Evolutionary conservation across 2,113 vertebrate genomes (phyloP).

Genomic region (Circaetus cinerascens): DNA sequence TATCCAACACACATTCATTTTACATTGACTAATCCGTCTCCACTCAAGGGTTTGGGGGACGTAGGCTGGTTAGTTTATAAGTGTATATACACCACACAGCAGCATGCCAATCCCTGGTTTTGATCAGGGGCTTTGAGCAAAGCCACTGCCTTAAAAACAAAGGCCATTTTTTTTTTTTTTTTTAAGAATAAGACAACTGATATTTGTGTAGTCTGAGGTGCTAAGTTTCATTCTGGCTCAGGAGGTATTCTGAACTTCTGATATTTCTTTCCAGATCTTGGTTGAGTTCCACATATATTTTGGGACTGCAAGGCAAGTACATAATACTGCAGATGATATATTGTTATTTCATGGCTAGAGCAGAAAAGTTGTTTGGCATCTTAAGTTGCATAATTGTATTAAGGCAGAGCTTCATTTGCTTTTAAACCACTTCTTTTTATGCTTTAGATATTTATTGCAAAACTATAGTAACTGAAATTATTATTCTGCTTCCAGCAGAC

Average conservation of each 20-base stretch:
- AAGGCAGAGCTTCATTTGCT: not conserved
- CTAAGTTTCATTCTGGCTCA: not conserved
- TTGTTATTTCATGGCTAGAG: not conserved
- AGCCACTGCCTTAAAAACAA: not conserved
- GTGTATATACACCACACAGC: not conserved
- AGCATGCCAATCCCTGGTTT: not conserved
- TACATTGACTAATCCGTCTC: not conserved
- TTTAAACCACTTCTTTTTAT: not conserved
- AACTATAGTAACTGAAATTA: not conserved
- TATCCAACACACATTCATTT: not conserved
- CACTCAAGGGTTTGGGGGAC: not conserved
- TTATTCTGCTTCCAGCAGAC: not conserved
- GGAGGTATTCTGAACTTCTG: not conserved
- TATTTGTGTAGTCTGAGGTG: not conserved
- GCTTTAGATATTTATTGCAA: not conserved
- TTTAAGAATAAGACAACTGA: not conserved
- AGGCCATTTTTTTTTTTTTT: not conserved
- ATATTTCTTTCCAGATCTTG: not conserved
- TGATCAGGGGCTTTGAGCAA: not conserved
- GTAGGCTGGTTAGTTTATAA: not conserved
- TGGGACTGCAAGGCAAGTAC: not conserved
- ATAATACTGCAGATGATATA: not conserved
- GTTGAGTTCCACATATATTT: not conserved
- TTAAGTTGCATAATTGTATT: not conserved
- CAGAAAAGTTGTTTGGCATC: not conserved